Base-by-base conservation (phyloP, 2,113 vertebrate genomes). In the Polyodon spathula region DNA sequence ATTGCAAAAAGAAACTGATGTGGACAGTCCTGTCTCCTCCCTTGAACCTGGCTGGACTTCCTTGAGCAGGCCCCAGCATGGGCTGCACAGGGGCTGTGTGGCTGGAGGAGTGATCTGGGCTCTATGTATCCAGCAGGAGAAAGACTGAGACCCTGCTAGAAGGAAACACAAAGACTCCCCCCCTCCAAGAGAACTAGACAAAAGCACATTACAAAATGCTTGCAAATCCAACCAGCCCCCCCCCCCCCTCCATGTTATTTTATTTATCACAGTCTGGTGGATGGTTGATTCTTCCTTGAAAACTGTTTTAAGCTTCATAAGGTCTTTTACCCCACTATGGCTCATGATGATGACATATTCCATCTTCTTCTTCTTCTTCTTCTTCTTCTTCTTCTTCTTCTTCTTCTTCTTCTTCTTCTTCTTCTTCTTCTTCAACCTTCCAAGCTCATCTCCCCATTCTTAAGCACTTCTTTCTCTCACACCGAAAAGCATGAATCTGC, bases 131-230 rank as follows among this genome's bases (percentile, higher is more conserved):
- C 65, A 59, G 78, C 78, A 82, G 81, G 83, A 63, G 77, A 83
- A 81, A 81, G 81, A 80, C 71, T 75, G 85, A 80, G 83, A 81
- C 80, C 86, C 92, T 78, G 88, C 83, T 42, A 90, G 80, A 90
- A 82, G 81, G 85, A 89, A 86, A 76, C 85, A 84, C 87, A 86
- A 84, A 82, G 83, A 79, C 86, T 80, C 85, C 81, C 76, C 63
- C 68, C 63, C 54, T 57, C 74, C 84, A 87, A 80, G 71, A 78
- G 86, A 79, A 74, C 74, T 73, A 72, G 85, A 89, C 86, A 89
- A 95, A 95, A 93, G 92, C 89, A 91, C 81, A 90, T 92, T 95
- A 93, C 92, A n/a, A n/a, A n/a, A 93, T 83, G 93, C 85, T 82
- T 95, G 90, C 90, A 92, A 94, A 94, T 95, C 92, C n/a, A n/a